Conservation (phyloP, 2,113 vertebrate genomes). For the Brienomyrus longianalis region DNA sequence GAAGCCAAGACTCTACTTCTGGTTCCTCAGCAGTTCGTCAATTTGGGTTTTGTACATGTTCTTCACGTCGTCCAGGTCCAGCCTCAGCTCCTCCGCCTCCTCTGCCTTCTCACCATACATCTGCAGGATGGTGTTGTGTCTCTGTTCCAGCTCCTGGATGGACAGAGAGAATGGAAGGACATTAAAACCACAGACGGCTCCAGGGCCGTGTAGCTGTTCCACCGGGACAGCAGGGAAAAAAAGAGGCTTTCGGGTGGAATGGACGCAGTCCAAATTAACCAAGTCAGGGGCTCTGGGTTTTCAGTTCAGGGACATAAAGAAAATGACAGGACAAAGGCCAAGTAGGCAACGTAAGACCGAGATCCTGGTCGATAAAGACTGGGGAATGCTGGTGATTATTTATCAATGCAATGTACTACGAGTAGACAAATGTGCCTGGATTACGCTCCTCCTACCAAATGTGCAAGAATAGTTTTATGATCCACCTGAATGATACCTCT, state of each 20-base stretch:
- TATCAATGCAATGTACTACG: not conserved
- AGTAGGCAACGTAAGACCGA: not conserved
- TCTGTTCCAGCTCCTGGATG: constrained; percentile 86
- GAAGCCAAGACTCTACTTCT: constrained; percentile 49
- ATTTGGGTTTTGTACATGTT: constrained; percentile 98
- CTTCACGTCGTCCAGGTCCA: constrained; percentile 96
- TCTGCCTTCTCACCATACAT: constrained; percentile 99
- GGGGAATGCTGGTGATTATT: not conserved
- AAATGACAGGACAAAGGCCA: not conserved
- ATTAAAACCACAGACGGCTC: not conserved
- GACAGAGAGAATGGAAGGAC: not conserved
- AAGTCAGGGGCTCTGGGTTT: not conserved
- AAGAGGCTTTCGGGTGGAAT: not conserved
- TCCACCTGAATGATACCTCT: not conserved
- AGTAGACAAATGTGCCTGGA: not conserved
- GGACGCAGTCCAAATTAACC: not conserved
- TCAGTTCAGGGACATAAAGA: not conserved
- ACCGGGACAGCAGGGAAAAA: not conserved
- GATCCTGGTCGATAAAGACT: not conserved
- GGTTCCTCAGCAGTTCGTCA: constrained; percentile 83
- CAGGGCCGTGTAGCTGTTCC: not conserved
- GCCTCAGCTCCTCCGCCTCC: constrained; percentile 86
- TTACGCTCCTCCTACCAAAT: not conserved
- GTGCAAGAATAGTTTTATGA: not conserved
- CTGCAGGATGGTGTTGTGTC: constrained; percentile 97